phyloP scores from a whole-genome alignment of 1,140 invertebrate species.

The Drosophila sproati region DNA sequence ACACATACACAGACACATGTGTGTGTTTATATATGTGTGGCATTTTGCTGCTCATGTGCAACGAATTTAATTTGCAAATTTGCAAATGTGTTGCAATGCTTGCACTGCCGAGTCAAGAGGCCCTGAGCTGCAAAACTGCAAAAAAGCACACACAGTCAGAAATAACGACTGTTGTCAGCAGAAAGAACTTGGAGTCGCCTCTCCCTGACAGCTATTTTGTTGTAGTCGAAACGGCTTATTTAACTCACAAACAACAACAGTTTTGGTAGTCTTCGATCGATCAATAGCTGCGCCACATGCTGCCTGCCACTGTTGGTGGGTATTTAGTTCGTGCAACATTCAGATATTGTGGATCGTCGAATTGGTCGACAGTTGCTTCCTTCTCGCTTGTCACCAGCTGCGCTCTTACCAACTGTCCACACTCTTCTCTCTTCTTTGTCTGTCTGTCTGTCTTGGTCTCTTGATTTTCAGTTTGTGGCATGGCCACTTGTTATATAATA shows the following conservation, averaged over 20 bases:
- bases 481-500: conserved; percentile 81
- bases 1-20: background rate
- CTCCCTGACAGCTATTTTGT: conserved; percentile 42
- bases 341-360: conserved; percentile 22
- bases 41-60: conserved; percentile 48
- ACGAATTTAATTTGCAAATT: conserved; percentile 58
- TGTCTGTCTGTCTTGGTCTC: conserved; percentile 9
- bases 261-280: conserved; percentile 1
- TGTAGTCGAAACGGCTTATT: conserved; percentile 60
- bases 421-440: conserved; percentile 3
- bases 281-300: background rate
- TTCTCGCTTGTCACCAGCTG: conserved; percentile 56
- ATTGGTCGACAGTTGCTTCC: conserved; percentile 60
- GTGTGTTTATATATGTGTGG: conserved; percentile 2
- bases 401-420: conserved; percentile 32
- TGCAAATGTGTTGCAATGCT: conserved; percentile 74
- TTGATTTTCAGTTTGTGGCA: conserved; percentile 67
- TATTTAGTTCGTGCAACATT: conserved; percentile 77
- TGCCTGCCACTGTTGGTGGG: conserved; percentile 60
- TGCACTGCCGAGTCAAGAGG: conserved; percentile 49
- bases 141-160: background rate
- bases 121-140: conserved; percentile 51
- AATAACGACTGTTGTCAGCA: conserved; percentile 24
- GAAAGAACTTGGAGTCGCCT: conserved; percentile 49
- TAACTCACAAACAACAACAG: conserved; percentile 10